Conservation (phyloP, 2,888 invertebrate genomes). For the Glomeris marginata region DNA sequence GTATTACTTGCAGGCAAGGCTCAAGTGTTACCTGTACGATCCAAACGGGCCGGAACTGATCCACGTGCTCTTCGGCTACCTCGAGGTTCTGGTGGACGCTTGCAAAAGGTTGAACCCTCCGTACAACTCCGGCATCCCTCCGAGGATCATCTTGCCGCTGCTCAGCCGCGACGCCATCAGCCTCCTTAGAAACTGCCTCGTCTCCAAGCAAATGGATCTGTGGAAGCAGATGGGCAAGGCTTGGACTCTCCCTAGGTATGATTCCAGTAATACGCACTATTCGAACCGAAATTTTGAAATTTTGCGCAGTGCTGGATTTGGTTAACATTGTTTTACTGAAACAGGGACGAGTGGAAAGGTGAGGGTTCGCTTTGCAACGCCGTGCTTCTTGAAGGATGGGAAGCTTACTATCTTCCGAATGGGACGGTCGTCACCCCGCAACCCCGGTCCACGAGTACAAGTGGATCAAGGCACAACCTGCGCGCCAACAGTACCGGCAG, state of each 20-base stretch:
- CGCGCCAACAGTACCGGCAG: background rate
- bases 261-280: background rate
- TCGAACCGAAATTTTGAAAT: background rate
- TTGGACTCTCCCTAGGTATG: constrained; percentile 11
- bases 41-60: constrained; percentile 10
- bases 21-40: constrained; percentile 10
- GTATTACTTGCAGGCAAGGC: constrained; percentile 2
- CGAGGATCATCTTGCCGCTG: constrained; percentile 6
- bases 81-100: background rate
- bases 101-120: background rate
- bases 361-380: constrained; percentile 8
- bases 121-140: constrained; percentile 3
- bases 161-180: constrained; percentile 7
- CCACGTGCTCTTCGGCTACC: constrained; percentile 4
- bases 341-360: constrained; percentile 10
- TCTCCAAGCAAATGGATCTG: constrained; percentile 9
- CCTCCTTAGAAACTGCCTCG: constrained; percentile 2
- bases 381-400: constrained; percentile 10
- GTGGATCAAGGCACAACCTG: background rate
- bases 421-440: constrained; percentile 3
- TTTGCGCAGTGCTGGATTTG: background rate
- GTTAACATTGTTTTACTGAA: background rate
- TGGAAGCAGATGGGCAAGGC: constrained; percentile 10
- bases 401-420: constrained; percentile 10
- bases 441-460: background rate